phyloP scores from a whole-genome alignment of 2,113 vertebrate genomes.

The Semnopithecus entellus region DNA sequence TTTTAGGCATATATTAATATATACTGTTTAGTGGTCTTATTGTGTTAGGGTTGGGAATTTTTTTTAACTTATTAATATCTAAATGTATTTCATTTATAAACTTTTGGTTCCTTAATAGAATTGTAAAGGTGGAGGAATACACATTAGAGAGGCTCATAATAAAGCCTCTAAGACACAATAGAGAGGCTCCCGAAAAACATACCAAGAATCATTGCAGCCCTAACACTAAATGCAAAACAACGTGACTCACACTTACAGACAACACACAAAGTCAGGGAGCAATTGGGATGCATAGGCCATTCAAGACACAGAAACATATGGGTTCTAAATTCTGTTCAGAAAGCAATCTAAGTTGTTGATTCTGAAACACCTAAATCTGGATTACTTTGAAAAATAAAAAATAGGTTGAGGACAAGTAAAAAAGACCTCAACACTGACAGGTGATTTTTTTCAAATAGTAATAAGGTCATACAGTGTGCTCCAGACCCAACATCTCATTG shows the following conservation, averaged over 20 bases:
- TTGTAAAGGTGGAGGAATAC: neutral
- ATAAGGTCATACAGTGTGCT: neutral
- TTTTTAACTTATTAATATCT: neutral
- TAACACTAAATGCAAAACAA: neutral
- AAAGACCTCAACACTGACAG: neutral
- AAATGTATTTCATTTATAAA: conserved; percentile 6
- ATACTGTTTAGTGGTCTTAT: neutral
- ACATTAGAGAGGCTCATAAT: neutral
- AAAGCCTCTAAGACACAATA: neutral
- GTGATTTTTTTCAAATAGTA: neutral
- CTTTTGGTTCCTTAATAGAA: neutral
- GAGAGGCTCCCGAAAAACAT: neutral
- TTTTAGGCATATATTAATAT: neutral
- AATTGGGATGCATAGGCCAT: neutral
- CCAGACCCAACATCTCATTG: neutral
- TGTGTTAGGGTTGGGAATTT: neutral
- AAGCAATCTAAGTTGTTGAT: neutral
- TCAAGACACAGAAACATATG: neutral
- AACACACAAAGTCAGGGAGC: neutral
- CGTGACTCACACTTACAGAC: neutral
- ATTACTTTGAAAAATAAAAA: conserved; percentile 44
- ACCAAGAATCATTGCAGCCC: neutral
- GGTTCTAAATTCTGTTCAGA: conserved; percentile 7
- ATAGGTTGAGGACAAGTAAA: neutral
- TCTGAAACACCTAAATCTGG: neutral